These are phyloP conservation scores for Carposina sasakii DNA, from an alignment of 1,140 invertebrate genomes.

Conservation along the genomic window DNA sequence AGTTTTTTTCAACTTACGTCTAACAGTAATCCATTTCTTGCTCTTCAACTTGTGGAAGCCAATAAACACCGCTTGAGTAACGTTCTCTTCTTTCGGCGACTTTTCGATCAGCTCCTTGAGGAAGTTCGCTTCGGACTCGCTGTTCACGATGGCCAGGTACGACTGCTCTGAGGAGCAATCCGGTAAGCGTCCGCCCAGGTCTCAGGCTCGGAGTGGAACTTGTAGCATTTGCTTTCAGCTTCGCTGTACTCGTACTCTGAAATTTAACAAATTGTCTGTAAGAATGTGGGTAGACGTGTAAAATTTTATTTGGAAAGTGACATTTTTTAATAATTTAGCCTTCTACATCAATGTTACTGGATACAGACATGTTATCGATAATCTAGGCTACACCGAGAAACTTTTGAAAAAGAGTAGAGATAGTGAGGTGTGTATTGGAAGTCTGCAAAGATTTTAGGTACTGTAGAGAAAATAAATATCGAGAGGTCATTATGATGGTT, in stretches of 20 bases:
- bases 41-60: constrained; percentile 34
- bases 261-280: too few species aligned
- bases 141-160: constrained; percentile 58
- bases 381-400: too few species aligned
- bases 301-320: too few species aligned
- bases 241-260: constrained; percentile 43
- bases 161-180: constrained; percentile 52
- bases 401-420: too few species aligned
- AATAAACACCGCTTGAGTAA: background rate
- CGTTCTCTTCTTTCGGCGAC: background rate
- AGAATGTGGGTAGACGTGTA: too few species aligned
- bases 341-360: too few species aligned
- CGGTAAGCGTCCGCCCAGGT: constrained; percentile 54
- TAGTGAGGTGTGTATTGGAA: too few species aligned
- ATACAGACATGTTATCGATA: too few species aligned
- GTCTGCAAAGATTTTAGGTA: too few species aligned
- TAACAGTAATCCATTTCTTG: constrained; percentile 26
- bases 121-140: constrained; percentile 40
- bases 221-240: constrained; percentile 51
- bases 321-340: too few species aligned
- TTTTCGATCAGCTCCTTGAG: constrained; percentile 24
- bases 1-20: background rate
- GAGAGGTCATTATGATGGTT: too few species aligned
- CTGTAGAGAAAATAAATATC: too few species aligned
- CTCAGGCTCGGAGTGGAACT: constrained; percentile 47